phyloP scores from a whole-genome alignment of 2,113 vertebrate genomes.

The Struthio camelus region DNA sequence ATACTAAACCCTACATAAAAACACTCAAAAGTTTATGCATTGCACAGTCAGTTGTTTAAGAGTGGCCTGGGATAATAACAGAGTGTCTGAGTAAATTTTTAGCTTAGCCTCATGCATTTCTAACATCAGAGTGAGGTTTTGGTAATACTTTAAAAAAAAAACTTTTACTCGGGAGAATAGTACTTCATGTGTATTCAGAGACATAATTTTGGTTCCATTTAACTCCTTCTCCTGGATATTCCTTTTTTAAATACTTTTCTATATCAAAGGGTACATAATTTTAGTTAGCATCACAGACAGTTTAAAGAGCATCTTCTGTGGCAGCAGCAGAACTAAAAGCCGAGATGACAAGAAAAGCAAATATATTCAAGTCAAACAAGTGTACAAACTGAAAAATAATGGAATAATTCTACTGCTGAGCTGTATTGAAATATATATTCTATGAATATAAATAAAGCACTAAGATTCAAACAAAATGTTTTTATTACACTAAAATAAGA shows the following conservation, averaged over 20 bases:
- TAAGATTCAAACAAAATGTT: background rate
- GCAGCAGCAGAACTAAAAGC: background rate
- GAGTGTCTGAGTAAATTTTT: background rate
- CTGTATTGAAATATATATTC: background rate
- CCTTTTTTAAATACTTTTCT: background rate
- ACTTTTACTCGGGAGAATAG: background rate
- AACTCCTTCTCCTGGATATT: background rate
- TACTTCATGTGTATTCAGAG: background rate
- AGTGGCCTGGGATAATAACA: background rate
- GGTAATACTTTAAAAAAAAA: background rate
- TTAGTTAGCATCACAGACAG: background rate
- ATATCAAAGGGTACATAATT: background rate
- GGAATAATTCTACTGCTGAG: background rate
- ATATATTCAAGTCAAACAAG: background rate
- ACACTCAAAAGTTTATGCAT: background rate
- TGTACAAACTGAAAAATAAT: background rate
- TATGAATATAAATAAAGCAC: background rate
- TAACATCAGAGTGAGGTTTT: background rate
- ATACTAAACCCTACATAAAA: background rate
- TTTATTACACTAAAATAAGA: background rate
- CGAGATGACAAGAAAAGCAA: background rate
- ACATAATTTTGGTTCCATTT: background rate
- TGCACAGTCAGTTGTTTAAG: background rate
- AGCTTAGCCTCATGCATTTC: background rate
- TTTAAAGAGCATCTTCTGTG: background rate